Conservation (phyloP, 2,888 invertebrate genomes). For the Embidobia sp. region DNA sequence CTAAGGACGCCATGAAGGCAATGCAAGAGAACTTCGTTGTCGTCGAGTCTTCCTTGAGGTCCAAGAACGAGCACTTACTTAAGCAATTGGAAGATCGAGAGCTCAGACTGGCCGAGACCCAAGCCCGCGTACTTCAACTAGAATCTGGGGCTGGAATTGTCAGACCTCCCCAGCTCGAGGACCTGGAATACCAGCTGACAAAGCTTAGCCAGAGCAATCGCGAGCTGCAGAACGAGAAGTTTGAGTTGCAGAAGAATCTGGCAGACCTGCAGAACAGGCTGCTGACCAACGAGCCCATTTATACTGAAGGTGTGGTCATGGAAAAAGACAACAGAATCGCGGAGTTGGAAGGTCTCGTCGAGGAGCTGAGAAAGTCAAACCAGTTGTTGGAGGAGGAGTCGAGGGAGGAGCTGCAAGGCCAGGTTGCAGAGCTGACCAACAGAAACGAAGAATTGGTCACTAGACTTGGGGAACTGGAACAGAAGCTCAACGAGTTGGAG, state of each 20-base stretch:
- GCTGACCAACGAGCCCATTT: slow-evolving; percentile 67
- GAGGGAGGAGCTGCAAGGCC: slow-evolving; percentile 73
- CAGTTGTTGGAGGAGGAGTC: slow-evolving; percentile 74
- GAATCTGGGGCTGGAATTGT: slow-evolving; percentile 73
- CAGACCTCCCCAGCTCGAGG: slow-evolving; percentile 68
- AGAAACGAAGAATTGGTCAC: slow-evolving; percentile 73
- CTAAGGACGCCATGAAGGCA: slow-evolving; percentile 89
- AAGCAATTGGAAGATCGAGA: slow-evolving; percentile 84
- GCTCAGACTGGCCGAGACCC: slow-evolving; percentile 81
- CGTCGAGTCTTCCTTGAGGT: slow-evolving; percentile 87
- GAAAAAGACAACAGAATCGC: slow-evolving; percentile 81
- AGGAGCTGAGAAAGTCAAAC: slow-evolving; percentile 77
- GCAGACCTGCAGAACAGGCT: slow-evolving; percentile 75
- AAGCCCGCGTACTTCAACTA: slow-evolving; percentile 73
- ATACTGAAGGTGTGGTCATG: slow-evolving; percentile 68
- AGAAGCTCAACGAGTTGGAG: slow-evolving; percentile 72
- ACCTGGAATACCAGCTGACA: slow-evolving; percentile 72
- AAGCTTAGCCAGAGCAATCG: slow-evolving; percentile 73
- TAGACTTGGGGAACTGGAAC: slow-evolving; percentile 74
- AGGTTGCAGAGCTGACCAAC: slow-evolving; percentile 70
- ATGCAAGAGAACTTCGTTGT: slow-evolving; percentile 90
- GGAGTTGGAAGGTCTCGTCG: slow-evolving; percentile 80
- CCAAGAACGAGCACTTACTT: slow-evolving; percentile 84
- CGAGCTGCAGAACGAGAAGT: slow-evolving; percentile 76
- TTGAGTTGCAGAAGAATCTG: slow-evolving; percentile 74